Conservation (phyloP, 1,140 invertebrate genomes). For the Camponotus floridanus region DNA sequence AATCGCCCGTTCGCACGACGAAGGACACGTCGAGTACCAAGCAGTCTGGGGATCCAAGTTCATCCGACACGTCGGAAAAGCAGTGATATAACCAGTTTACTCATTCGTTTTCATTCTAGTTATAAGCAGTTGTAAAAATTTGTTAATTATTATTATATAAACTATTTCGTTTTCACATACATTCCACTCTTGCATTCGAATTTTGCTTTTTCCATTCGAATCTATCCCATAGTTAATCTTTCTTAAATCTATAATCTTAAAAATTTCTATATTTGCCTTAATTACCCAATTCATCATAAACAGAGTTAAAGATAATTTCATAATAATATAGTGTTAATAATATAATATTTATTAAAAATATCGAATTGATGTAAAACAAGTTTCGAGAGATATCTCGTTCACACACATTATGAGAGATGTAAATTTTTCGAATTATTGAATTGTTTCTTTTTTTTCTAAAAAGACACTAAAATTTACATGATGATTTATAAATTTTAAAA, state of each 20-base stretch:
- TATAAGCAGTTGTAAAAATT: background rate
- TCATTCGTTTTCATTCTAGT: conserved; percentile 4
- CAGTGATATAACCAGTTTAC: background rate
- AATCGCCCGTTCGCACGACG: conserved; percentile 62
- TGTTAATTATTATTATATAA: conserved; percentile 28
- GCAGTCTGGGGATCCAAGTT: background rate
- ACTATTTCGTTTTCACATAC: too few species aligned
- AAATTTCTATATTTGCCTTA: background rate
- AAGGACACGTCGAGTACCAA: background rate
- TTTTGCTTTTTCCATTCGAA: background rate
- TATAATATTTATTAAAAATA: conserved; percentile 1
- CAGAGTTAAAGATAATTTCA: conserved; percentile 1
- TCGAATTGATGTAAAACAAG: background rate
- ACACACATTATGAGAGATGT: background rate
- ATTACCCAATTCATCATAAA: background rate
- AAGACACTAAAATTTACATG: background rate
- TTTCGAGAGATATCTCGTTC: too few species aligned
- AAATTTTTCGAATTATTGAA: background rate
- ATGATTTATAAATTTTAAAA: background rate
- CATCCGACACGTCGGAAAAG: background rate
- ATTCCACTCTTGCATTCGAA: background rate
- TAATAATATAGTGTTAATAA: too few species aligned
- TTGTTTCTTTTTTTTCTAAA: background rate
- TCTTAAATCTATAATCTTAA: background rate
- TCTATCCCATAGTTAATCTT: background rate